Evolutionary conservation across 2,113 vertebrate species (phyloP).

Genomic region (Bos indicus): DNA sequence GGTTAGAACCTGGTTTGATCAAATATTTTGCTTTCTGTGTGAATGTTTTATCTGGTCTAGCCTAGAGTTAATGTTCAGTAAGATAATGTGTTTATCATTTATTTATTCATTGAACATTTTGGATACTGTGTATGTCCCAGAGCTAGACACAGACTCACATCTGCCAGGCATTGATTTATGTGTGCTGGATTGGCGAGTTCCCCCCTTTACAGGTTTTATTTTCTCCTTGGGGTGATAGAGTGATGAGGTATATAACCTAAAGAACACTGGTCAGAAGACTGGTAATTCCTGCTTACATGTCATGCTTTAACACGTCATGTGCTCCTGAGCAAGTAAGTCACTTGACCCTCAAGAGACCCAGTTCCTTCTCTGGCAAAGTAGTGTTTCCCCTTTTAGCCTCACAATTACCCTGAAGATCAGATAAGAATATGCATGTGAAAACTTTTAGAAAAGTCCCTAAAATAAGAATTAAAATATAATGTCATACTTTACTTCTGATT

Average conservation of each 20-base stretch:
- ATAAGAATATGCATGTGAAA: not conserved
- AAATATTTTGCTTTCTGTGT: not conserved
- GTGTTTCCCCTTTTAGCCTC: not conserved
- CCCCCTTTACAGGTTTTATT: not conserved
- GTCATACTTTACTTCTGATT: not conserved
- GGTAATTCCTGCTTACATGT: not conserved
- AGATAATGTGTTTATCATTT: not conserved
- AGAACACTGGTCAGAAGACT: not conserved
- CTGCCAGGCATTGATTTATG: not conserved
- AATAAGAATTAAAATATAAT: conserved; percentile 13
- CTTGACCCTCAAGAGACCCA: not conserved
- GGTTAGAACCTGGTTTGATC: not conserved
- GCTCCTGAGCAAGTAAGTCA: not conserved
- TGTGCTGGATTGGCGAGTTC: not conserved
- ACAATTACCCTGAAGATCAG: not conserved
- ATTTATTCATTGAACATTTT: not conserved
- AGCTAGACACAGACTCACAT: not conserved
- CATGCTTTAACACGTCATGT: not conserved
- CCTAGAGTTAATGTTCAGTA: not conserved
- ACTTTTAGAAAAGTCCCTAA: not conserved
- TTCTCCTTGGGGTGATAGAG: not conserved
- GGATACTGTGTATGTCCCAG: not conserved
- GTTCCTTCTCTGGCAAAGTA: not conserved
- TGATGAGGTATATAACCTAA: not conserved
- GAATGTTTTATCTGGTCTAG: not conserved